Conservation (phyloP, 2,888 invertebrate genomes). For the Ophonus ardosiacus region DNA sequence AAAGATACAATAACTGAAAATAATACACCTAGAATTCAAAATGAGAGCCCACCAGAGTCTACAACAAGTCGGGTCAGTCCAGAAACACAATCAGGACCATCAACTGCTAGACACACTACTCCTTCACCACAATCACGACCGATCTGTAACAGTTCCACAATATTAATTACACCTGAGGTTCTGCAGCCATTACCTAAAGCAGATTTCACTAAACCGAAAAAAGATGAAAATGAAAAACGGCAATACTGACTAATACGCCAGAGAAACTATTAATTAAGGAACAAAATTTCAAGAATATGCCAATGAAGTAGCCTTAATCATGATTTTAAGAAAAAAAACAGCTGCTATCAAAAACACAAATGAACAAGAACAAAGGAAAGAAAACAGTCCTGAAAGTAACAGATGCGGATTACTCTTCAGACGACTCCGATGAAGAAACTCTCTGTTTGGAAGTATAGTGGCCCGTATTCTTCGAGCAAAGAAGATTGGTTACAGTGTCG, state of each 20-base stretch:
- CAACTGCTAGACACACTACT: neutral
- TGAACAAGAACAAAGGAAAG: neutral
- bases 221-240: neutral
- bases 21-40: neutral
- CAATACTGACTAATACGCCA: neutral
- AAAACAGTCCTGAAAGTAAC: neutral
- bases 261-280: neutral
- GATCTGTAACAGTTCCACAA: slow-evolving; percentile 7
- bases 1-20: neutral
- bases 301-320: neutral
- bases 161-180: neutral
- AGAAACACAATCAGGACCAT: slow-evolving; percentile 6
- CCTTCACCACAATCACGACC: neutral
- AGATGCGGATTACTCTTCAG: slow-evolving; percentile 6
- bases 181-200: neutral
- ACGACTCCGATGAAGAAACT: slow-evolving; percentile 19
- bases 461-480: slow-evolving; percentile 23
- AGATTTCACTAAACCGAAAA: neutral
- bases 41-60: neutral
- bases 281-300: neutral
- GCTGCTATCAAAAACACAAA: neutral
- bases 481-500: slow-evolving; percentile 15
- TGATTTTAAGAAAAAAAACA: neutral
- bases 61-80: neutral
- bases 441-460: slow-evolving; percentile 1